Conservation (phyloP, 2,113 vertebrate species). For the Phycodurus eques region DNA sequence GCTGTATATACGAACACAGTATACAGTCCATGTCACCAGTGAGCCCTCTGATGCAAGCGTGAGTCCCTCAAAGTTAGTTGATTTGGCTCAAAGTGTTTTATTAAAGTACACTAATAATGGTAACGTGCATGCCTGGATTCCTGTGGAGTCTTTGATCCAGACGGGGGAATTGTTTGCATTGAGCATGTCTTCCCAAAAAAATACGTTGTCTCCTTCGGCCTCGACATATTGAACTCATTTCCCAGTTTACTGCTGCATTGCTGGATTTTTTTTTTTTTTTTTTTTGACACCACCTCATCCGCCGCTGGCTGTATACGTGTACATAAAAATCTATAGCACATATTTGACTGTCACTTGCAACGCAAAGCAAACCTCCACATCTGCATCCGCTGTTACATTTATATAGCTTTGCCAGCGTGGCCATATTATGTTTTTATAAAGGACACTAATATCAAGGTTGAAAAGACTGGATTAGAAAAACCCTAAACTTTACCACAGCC, state of each 20-base stretch:
- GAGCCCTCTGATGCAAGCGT: constrained; percentile 10
- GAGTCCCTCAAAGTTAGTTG: constrained; percentile 13
- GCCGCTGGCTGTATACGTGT: background rate
- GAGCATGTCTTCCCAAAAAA: constrained; percentile 2
- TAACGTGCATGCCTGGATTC: constrained; percentile 19
- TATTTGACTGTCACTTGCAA: too few relatives aligned
- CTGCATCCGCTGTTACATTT: background rate
- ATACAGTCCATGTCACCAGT: constrained; percentile 35
- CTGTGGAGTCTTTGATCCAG: constrained; percentile 29
- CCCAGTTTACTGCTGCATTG: background rate
- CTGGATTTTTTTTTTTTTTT: background rate
- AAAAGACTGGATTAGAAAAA: background rate
- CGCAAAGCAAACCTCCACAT: background rate
- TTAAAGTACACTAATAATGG: constrained; percentile 30
- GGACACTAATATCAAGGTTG: background rate
- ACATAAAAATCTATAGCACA: too few relatives aligned
- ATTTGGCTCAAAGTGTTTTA: constrained; percentile 6
- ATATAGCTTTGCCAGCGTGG: background rate
- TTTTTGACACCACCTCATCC: background rate
- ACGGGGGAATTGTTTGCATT: constrained; percentile 28
- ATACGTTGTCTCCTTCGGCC: background rate
- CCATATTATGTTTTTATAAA: background rate
- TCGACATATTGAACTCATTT: constrained; percentile 36
- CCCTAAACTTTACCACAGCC: background rate
- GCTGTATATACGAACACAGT: constrained; percentile 31